Evolutionary conservation across 35 echinoderm and acorn worm species (phyloP).

Genomic region (Heliocidaris erythrogramma): DNA sequence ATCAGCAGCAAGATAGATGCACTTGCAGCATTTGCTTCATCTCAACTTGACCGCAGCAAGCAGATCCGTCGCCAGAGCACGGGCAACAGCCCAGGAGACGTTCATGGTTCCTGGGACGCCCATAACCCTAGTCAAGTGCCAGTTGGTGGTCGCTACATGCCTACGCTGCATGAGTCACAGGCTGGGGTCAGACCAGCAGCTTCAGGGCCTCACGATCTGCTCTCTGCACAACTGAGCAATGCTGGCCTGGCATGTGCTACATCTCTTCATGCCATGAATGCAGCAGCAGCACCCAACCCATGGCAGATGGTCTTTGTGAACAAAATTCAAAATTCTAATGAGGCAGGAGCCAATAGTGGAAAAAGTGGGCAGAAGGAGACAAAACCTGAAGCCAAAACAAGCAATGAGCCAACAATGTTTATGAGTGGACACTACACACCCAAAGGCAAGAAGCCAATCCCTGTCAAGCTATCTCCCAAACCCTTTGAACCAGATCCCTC

Average conservation of each 20-base stretch:
- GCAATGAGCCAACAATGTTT: slow-evolving; percentile 20
- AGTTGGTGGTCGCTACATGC: slow-evolving; percentile 21
- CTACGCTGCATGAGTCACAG: neutral
- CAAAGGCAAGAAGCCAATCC: slow-evolving; percentile 45
- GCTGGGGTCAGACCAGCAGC: neutral
- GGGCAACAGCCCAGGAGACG: slow-evolving; percentile 55
- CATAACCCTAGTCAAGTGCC: slow-evolving; percentile 35
- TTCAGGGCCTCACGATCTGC: neutral
- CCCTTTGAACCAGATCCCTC: slow-evolving; percentile 15
- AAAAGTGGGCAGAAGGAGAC: neutral
- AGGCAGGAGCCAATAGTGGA: neutral
- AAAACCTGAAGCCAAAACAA: neutral
- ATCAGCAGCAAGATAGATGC: slow-evolving; percentile 97
- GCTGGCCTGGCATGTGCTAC: slow-evolving; percentile 42
- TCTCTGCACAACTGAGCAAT: slow-evolving; percentile 31
- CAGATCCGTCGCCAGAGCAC: slow-evolving; percentile 74
- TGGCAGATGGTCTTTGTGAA: slow-evolving; percentile 36
- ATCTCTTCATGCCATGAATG: neutral
- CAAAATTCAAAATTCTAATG: neutral
- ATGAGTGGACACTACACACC: slow-evolving; percentile 43
- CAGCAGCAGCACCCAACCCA: neutral
- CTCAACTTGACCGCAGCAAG: slow-evolving; percentile 76
- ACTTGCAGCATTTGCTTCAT: slow-evolving; percentile 86
- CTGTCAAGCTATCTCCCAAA: slow-evolving; percentile 38
- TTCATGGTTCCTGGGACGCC: slow-evolving; percentile 31